These are phyloP conservation scores for Chelonoidis abingdonii DNA, from an alignment of 2,113 vertebrate genomes.

Conservation along the genomic window DNA sequence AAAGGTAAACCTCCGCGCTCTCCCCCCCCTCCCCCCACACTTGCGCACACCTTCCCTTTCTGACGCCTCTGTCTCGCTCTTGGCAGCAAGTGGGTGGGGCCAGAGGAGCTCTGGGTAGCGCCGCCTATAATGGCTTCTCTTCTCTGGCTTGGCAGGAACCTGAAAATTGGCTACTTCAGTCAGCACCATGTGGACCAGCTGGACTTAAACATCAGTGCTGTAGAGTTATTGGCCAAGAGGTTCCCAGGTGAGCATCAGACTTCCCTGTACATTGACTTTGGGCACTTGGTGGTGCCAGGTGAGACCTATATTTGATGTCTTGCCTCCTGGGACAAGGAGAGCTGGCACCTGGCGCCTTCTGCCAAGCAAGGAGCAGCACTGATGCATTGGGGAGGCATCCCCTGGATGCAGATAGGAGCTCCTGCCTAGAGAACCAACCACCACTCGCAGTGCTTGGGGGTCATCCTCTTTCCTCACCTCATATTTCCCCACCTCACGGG, in stretches of 20 bases:
- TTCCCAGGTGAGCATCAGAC: constrained; percentile 87
- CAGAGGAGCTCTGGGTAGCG: not conserved
- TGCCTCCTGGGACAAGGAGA: not conserved
- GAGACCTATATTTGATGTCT: not conserved
- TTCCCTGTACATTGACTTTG: not conserved
- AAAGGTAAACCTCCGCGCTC: not conserved
- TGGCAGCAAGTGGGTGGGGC: accelerated
- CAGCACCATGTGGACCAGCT: constrained; percentile 98
- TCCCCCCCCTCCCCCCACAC: too few relatives aligned
- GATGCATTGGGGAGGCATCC: not conserved
- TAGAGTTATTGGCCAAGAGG: constrained; percentile 92
- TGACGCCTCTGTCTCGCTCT: not conserved
- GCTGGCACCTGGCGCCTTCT: not conserved
- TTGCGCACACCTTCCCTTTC: accelerated
- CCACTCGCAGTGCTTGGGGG: not conserved
- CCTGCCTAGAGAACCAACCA: not conserved
- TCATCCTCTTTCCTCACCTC: not conserved
- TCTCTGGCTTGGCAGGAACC: constrained; percentile 82
- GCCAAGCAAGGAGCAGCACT: accelerated
- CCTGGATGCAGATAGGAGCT: not conserved
- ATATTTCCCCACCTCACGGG: accelerated
- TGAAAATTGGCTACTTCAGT: constrained; percentile 98
- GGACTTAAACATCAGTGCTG: constrained; percentile 94
- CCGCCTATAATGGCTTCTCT: not conserved
- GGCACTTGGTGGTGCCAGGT: not conserved